A percentile compares a stretch with the other conserved stretches of the same genome.
Evolutionary conservation across 2,888 invertebrate genomes (phyloP).

Genomic region (Lacanobia wlatinum): DNA sequence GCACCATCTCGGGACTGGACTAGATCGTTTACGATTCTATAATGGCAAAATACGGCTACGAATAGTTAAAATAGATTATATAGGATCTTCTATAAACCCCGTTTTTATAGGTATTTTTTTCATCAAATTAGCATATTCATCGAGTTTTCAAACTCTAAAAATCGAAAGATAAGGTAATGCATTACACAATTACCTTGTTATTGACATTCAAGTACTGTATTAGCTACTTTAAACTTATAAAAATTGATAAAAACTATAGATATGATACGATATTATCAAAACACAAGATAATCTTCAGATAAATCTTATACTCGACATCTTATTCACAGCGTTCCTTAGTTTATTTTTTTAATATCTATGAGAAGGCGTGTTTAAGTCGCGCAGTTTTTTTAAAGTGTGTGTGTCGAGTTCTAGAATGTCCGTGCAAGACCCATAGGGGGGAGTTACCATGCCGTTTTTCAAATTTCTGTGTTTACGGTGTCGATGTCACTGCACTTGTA

Average conservation of each 20-base stretch:
- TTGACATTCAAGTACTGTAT: background rate
- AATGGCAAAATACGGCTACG: no score
- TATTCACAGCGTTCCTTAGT: conserved; percentile 6
- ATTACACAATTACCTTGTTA: conserved; percentile 6
- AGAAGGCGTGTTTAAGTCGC: background rate
- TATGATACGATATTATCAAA: conserved; percentile 17
- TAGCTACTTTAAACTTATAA: background rate
- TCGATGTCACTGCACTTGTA: conserved; percentile 22
- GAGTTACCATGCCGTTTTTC: conserved; percentile 22
- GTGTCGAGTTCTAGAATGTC: background rate
- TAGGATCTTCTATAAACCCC: no score
- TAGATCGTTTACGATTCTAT: no score
- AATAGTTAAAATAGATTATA: no score
- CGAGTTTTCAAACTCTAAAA: no score
- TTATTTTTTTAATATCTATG: background rate
- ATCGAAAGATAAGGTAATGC: background rate
- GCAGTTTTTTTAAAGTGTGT: background rate
- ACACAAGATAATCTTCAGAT: conserved; percentile 17
- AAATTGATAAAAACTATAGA: conserved; percentile 17
- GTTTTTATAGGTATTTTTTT: no score
- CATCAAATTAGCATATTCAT: no score
- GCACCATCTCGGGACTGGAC: no score
- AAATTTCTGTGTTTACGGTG: conserved; percentile 10
- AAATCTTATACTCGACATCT: conserved; percentile 16
- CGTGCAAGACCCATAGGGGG: background rate